Evolutionary conservation across 2,113 vertebrate genomes (phyloP).

Genomic region (Athene cunicularia): DNA sequence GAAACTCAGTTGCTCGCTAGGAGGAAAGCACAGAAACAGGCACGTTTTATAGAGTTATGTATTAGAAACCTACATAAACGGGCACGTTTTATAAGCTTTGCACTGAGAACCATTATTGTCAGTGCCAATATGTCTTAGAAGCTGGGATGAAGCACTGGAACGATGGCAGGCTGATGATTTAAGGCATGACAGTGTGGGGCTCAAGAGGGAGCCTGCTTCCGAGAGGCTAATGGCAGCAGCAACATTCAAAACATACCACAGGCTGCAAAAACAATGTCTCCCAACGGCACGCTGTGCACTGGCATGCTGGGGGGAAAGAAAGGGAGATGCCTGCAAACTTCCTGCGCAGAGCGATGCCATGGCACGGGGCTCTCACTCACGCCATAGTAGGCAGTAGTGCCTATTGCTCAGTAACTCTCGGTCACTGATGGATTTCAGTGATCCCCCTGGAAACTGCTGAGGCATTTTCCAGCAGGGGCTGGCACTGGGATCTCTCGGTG

Average conservation of each 20-base stretch:
- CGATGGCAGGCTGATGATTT: background rate
- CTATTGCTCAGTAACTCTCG: background rate
- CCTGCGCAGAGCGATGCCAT: background rate
- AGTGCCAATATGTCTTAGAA: background rate
- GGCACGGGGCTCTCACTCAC: background rate
- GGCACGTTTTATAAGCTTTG: background rate
- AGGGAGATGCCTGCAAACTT: background rate
- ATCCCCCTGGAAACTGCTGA: background rate
- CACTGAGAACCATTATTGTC: background rate
- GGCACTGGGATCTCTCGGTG: background rate
- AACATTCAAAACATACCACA: background rate
- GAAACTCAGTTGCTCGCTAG: background rate
- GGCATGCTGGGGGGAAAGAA: background rate
- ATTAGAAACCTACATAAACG: background rate
- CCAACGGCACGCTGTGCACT: background rate
- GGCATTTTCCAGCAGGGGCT: background rate
- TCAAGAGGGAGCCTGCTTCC: background rate
- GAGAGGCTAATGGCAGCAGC: background rate
- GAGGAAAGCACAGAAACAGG: slow-evolving; percentile 15
- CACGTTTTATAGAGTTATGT: background rate
- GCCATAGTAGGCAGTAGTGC: background rate
- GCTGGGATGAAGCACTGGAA: background rate
- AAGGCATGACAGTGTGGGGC: background rate
- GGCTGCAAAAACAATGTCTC: background rate
- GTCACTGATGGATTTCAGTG: background rate